phyloP scores from a whole-genome alignment of 1,140 invertebrate species.

The Solen grandis region DNA sequence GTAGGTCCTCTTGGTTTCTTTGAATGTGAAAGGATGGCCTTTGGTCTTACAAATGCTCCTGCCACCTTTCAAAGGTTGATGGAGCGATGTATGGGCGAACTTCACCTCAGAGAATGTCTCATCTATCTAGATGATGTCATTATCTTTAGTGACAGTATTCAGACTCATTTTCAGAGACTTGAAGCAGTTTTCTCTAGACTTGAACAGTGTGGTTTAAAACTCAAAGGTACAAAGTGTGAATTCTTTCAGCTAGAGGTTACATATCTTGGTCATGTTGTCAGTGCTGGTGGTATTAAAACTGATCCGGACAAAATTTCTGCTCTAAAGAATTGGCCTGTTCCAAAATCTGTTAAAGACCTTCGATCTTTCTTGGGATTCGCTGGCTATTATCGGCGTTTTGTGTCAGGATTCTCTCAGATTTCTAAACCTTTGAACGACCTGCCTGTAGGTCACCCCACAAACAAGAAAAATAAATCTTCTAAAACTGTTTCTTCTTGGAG shows the following conservation, averaged over 20 bases:
- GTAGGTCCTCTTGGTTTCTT: slow-evolving; percentile 1
- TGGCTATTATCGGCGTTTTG: slow-evolving; percentile 53
- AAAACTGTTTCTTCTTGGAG: background rate
- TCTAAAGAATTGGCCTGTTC: slow-evolving; percentile 56
- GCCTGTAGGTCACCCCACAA: background rate
- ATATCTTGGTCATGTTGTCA: slow-evolving; percentile 51
- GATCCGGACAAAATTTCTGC: slow-evolving; percentile 40
- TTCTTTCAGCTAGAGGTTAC: slow-evolving; percentile 56
- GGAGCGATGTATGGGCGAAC: slow-evolving; percentile 59
- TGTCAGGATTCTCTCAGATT: slow-evolving; percentile 51
- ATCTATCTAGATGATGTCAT: too few species aligned
- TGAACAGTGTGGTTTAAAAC: too few species aligned
- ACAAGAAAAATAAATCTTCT: background rate
- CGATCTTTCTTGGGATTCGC: slow-evolving; percentile 56
- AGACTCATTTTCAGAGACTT: too few species aligned
- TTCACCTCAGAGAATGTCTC: too few species aligned
- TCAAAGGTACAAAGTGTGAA: too few species aligned
- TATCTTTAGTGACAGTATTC: too few species aligned
- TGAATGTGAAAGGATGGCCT: background rate
- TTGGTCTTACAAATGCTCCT: slow-evolving; percentile 17
- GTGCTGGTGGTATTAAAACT: slow-evolving; percentile 16
- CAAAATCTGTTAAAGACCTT: slow-evolving; percentile 47
- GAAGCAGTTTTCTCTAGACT: too few species aligned
- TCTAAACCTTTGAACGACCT: slow-evolving; percentile 54
- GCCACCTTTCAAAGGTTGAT: slow-evolving; percentile 70